phyloP scores from a whole-genome alignment of 1,140 invertebrate genomes.

The Drosophila repletoides region DNA sequence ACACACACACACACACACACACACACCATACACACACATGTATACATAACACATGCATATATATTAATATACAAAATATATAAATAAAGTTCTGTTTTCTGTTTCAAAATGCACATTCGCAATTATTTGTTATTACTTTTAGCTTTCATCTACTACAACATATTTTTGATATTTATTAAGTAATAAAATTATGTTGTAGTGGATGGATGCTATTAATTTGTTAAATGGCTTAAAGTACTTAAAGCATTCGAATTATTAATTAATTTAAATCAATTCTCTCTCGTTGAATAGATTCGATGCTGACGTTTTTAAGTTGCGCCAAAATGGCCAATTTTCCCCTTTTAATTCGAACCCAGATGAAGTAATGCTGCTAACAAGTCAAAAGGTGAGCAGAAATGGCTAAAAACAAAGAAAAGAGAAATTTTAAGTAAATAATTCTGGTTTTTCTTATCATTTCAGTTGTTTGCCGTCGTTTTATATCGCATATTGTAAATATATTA shows the following conservation, averaged over 20 bases:
- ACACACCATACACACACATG: constrained; percentile 19
- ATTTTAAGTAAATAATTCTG: neutral
- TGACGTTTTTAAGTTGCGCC: constrained; percentile 36
- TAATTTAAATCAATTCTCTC: neutral
- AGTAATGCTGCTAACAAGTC: constrained; percentile 31
- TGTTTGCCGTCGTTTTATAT: constrained; percentile 50
- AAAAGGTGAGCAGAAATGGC: constrained; percentile 50
- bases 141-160: neutral
- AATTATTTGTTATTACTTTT: constrained; percentile 12
- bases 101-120: constrained; percentile 64
- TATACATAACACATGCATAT: constrained; percentile 22
- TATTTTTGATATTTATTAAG: neutral
- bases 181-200: too few species aligned
- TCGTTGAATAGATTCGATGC: constrained; percentile 35
- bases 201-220: neutral
- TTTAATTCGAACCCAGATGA: constrained; percentile 12
- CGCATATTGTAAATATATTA: constrained; percentile 35
- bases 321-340: neutral
- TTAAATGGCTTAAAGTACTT: too few species aligned
- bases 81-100: constrained; percentile 79
- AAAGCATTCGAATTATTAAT: neutral
- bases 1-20: constrained; percentile 24
- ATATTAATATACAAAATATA: constrained; percentile 47
- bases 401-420: too few species aligned
- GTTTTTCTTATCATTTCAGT: constrained; percentile 27